A percentile compares a stretch with the other conserved stretches of the same genome.
These are phyloP conservation scores for Madoqua kirkii DNA, from an alignment of 2,113 vertebrate species.

Conservation along the genomic window DNA sequence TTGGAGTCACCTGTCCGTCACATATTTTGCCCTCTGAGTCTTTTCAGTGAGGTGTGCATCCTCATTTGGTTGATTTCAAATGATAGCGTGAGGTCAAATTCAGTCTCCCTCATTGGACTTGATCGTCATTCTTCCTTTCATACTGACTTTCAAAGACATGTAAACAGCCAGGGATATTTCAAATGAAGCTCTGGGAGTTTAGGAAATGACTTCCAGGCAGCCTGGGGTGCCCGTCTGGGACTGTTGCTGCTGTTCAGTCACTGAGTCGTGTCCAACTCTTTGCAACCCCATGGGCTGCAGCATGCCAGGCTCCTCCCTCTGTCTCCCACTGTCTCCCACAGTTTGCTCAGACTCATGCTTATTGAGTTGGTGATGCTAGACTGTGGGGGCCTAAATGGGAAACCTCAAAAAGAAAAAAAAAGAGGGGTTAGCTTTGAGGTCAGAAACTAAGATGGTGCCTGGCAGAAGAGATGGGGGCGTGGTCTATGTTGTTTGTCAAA, in stretches of 20 bases:
- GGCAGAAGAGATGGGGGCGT: too few relatives aligned
- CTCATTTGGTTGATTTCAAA: neutral
- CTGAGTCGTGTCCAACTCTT: neutral
- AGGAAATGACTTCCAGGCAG: neutral
- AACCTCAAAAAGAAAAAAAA: too few relatives aligned
- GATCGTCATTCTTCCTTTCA: neutral
- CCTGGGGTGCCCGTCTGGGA: accelerated
- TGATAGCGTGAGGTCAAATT: neutral
- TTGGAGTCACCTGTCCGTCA: neutral
- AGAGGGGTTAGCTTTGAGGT: too few relatives aligned
- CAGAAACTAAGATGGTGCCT: too few relatives aligned
- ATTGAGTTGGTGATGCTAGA: neutral
- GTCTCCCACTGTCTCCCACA: neutral
- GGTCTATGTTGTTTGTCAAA: too few relatives aligned
- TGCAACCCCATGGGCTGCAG: neutral
- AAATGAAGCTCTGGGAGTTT: neutral
- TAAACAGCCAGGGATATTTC: neutral
- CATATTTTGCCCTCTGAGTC: accelerated
- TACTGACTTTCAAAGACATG: neutral
- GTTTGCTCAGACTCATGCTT: neutral
- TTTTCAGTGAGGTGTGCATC: neutral
- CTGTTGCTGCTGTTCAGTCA: neutral
- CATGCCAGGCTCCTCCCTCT: neutral
- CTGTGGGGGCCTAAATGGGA: neutral
- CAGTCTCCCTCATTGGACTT: neutral